phyloP scores from a whole-genome alignment of 2,113 vertebrate genomes.

The Callocephalon fimbriatum region DNA sequence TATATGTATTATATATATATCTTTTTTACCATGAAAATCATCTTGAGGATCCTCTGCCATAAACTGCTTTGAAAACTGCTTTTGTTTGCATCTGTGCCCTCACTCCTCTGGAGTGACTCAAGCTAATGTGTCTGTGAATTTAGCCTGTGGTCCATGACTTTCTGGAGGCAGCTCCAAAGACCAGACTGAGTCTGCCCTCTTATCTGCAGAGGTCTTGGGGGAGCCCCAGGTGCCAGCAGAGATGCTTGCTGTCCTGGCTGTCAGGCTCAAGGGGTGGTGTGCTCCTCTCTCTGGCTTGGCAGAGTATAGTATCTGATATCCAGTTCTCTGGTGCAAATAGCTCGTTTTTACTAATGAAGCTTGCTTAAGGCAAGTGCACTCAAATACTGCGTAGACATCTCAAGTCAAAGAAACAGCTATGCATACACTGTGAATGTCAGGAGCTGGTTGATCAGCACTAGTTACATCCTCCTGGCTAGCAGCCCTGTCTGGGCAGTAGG shows the following conservation, averaged over 20 bases:
- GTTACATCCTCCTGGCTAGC: accelerated
- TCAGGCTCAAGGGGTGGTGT: background rate
- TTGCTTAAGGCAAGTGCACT: background rate
- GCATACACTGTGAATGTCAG: accelerated
- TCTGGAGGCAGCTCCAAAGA: background rate
- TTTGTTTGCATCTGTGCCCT: background rate
- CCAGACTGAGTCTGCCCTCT: background rate
- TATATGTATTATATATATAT: background rate
- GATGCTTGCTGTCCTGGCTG: background rate
- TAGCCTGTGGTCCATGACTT: background rate
- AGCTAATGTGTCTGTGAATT: accelerated
- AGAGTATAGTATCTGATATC: background rate
- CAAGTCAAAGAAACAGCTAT: accelerated
- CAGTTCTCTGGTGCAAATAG: background rate
- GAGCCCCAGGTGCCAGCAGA: background rate
- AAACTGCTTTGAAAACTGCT: background rate
- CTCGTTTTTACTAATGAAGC: accelerated
- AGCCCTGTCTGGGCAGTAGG: background rate
- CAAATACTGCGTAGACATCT: background rate
- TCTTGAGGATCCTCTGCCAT: background rate
- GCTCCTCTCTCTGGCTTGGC: background rate
- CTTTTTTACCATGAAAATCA: background rate
- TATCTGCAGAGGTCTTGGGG: background rate
- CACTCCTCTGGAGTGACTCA: background rate
- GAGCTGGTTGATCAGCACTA: background rate